phyloP scores from a whole-genome alignment of 2,113 vertebrate genomes.

The Rynchops niger region DNA sequence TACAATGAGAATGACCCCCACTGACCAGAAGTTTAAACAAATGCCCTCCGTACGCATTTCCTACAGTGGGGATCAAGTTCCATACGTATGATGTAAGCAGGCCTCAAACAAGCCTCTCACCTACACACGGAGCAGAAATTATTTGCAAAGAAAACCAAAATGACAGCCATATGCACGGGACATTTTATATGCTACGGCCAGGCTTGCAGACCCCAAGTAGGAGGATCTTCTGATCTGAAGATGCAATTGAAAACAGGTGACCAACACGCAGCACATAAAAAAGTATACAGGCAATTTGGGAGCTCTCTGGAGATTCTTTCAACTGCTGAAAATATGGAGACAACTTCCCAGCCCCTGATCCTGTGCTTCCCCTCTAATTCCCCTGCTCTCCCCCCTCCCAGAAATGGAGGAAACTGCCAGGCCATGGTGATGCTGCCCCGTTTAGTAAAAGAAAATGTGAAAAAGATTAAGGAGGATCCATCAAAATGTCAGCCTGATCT shows the following conservation, averaged over 20 bases:
- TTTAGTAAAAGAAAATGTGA: constrained; percentile 64
- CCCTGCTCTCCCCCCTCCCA: background rate
- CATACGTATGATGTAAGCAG: constrained; percentile 75
- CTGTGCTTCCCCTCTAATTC: background rate
- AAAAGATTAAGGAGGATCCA: constrained; percentile 61
- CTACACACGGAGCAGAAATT: constrained; percentile 71
- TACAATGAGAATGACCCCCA: constrained; percentile 70
- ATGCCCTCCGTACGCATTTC: constrained; percentile 56
- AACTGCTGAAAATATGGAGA: constrained; percentile 68
- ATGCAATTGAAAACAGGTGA: constrained; percentile 81
- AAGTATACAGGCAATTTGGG: constrained; percentile 71
- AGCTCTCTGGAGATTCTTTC: constrained; percentile 72
- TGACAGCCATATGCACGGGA: constrained; percentile 71
- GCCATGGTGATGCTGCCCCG: background rate
- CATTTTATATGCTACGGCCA: constrained; percentile 45
- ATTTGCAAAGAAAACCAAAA: constrained; percentile 68
- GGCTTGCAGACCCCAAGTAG: constrained; percentile 35
- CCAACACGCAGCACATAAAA: constrained; percentile 34
- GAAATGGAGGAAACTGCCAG: constrained; percentile 35
- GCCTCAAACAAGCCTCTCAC: constrained; percentile 63
- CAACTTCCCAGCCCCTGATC: constrained; percentile 35
- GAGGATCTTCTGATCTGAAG: constrained; percentile 72
- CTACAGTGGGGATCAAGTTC: constrained; percentile 73
- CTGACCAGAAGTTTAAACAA: constrained; percentile 71
- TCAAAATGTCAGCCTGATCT: constrained; percentile 55